Evolutionary conservation across 2,888 invertebrate species (phyloP).

Genomic region (Cheilosia vernalis): DNA sequence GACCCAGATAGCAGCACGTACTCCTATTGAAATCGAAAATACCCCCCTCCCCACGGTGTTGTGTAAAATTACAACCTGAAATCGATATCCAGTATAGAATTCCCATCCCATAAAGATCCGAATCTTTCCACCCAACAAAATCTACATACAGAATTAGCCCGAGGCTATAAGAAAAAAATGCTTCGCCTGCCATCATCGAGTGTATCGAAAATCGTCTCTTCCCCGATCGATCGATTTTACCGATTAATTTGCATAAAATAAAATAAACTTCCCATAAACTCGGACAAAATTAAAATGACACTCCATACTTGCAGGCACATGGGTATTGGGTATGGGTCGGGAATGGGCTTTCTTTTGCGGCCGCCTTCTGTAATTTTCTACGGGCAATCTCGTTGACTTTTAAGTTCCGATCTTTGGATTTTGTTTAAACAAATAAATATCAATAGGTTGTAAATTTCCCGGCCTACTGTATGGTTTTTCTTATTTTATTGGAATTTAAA

Average conservation of each 20-base stretch:
- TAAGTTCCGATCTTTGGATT: slow-evolving; percentile 25
- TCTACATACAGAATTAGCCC: slow-evolving; percentile 1
- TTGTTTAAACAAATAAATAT: slow-evolving; percentile 54
- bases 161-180: not conserved
- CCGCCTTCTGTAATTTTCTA: slow-evolving; percentile 31
- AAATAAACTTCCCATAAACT: slow-evolving; percentile 59
- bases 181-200: not conserved
- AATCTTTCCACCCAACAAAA: slow-evolving; percentile 1
- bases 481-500: slow-evolving; percentile 51
- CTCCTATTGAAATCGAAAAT: not conserved
- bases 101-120: not conserved
- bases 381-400: slow-evolving; percentile 19
- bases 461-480: slow-evolving; percentile 9
- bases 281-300: not conserved
- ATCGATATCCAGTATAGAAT: not conserved
- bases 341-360: not conserved
- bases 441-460: slow-evolving; percentile 6
- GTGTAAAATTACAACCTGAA: not conserved
- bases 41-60: not conserved
- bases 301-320: not conserved
- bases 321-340: too few relatives aligned
- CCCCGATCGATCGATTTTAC: slow-evolving; percentile 15
- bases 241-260: slow-evolving; percentile 52
- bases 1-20: not conserved
- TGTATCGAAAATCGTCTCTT: not conserved